These are phyloP conservation scores for Bungarus multicinctus DNA, from an alignment of 2,113 vertebrate species.

Conservation along the genomic window DNA sequence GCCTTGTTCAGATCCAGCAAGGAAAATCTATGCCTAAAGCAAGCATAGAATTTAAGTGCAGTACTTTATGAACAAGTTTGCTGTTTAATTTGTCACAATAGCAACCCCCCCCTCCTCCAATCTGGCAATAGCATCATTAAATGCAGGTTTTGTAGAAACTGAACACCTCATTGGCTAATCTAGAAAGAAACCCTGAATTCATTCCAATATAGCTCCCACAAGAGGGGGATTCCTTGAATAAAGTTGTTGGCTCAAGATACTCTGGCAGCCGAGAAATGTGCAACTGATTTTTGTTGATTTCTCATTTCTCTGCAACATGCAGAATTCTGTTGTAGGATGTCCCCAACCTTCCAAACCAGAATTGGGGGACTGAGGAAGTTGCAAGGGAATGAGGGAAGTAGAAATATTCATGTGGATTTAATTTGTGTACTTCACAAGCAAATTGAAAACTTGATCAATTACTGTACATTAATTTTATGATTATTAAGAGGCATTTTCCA, in stretches of 20 bases:
- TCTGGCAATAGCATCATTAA: not conserved
- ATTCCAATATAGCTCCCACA: not conserved
- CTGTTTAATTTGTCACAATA: not conserved
- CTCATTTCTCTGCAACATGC: not conserved
- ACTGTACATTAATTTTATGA: not conserved
- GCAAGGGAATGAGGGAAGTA: not conserved
- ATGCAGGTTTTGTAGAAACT: not conserved
- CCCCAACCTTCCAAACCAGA: not conserved
- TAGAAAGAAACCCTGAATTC: not conserved
- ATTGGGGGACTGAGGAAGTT: not conserved
- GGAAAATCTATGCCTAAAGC: not conserved
- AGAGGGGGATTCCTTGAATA: not conserved
- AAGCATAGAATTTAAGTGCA: not conserved
- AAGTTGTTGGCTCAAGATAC: not conserved
- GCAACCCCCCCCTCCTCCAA: not conserved
- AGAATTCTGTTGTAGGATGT: not conserved
- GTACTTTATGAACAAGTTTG: not conserved
- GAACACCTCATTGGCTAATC: not conserved
- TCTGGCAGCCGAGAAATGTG: not conserved
- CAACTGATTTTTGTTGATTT: not conserved
- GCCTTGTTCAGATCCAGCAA: not conserved
- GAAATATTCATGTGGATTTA: not conserved
- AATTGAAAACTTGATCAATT: not conserved
- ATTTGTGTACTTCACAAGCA: not conserved
- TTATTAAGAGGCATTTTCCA: not conserved